Evolutionary conservation across 1,140 invertebrate species (phyloP), one percentile per base, ranked within the genome.

Genomic region (Drosophila triauraria): DNA sequence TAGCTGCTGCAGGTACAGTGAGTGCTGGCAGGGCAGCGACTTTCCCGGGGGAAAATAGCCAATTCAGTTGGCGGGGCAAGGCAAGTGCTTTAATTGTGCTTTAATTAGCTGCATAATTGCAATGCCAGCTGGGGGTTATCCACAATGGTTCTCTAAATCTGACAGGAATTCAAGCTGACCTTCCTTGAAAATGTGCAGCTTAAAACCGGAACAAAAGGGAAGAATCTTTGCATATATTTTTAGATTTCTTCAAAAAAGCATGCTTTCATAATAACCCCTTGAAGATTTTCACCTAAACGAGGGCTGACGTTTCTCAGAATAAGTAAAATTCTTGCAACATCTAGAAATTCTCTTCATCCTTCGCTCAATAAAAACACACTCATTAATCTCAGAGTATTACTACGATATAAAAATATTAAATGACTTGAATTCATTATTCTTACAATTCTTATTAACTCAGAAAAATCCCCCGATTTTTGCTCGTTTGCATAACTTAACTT

Each of bases 71-170:
- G 32, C 4, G 50, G 44, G 50, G 54, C 60, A 63, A 59, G 46
- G 60, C 25, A 30, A 44, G 35, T 38, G 78, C 38, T 32, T 71
- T 86, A 86, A 85, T 85, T 85, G 64, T 60, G 44, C 75, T n/a
- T 56, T 56, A 85, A 85, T 86, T 86, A 86, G 68, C 63, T 75
- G 82, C 82, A 85, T 86, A 85, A 85, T 85, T 86, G 70, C 58
- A 57, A 10, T 62, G 63, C 57, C 53, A 56, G 53, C 35, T 56
- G 53, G 53, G 51, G 53, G 53, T 15, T 40, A 40, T 56, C 32
- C 32, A 23, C 51, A 40, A 56, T 56, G 35, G 0, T 20, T n/a
- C 30, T 15, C 51, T 54, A 12, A 35, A 38, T 35, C 9, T 35
- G n/a, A 2, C 27, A 20, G 50, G 27, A n/a, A 53, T 32, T n/a